Evolutionary conservation across 1,140 invertebrate species (phyloP).

Genomic region (Drosophila tristis): DNA sequence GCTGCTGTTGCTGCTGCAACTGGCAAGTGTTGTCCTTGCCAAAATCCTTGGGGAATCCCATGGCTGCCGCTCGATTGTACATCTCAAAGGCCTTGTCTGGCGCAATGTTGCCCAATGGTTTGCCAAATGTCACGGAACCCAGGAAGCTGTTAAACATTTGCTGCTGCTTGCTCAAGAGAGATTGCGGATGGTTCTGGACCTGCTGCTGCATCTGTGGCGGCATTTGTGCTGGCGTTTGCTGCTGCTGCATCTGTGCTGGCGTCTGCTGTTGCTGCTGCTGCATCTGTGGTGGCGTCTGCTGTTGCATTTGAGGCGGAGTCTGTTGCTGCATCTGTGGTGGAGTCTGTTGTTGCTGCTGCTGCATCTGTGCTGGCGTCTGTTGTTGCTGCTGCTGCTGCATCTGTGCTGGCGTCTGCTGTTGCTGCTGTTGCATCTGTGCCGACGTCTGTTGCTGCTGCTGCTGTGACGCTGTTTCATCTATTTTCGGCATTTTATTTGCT

Average conservation of each 20-base stretch:
- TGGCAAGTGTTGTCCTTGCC: slow-evolving; percentile 57
- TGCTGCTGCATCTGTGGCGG: slow-evolving; percentile 64
- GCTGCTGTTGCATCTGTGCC: slow-evolving; percentile 29
- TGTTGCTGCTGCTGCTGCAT: slow-evolving; percentile 27
- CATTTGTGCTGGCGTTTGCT: slow-evolving; percentile 20
- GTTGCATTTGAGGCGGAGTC: slow-evolving; percentile 12
- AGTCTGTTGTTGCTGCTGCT: slow-evolving; percentile 58
- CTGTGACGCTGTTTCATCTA: slow-evolving; percentile 62
- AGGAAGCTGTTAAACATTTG: slow-evolving; percentile 82
- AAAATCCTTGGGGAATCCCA: slow-evolving; percentile 79
- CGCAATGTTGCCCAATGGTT: slow-evolving; percentile 76
- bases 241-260: slow-evolving; percentile 15
- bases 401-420: slow-evolving; percentile 27
- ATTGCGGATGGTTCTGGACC: slow-evolving; percentile 44
- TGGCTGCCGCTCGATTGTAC: slow-evolving; percentile 81
- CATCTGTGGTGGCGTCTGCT: slow-evolving; percentile 20
- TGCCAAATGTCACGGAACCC: slow-evolving; percentile 73
- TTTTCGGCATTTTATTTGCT: slow-evolving; percentile 59
- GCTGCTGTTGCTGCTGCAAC: slow-evolving; percentile 58
- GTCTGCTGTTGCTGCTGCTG: slow-evolving; percentile 64
- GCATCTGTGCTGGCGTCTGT: slow-evolving; percentile 42
- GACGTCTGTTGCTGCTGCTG: slow-evolving; percentile 72
- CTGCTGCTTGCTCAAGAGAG: slow-evolving; percentile 66
- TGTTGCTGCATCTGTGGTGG: slow-evolving; percentile 63
- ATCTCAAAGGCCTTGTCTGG: slow-evolving; percentile 82